A percentile compares a stretch with the other conserved stretches of the same genome.
Evolutionary conservation across 2,113 vertebrate species (phyloP).

Genomic region (Grammomys dolichurus): DNA sequence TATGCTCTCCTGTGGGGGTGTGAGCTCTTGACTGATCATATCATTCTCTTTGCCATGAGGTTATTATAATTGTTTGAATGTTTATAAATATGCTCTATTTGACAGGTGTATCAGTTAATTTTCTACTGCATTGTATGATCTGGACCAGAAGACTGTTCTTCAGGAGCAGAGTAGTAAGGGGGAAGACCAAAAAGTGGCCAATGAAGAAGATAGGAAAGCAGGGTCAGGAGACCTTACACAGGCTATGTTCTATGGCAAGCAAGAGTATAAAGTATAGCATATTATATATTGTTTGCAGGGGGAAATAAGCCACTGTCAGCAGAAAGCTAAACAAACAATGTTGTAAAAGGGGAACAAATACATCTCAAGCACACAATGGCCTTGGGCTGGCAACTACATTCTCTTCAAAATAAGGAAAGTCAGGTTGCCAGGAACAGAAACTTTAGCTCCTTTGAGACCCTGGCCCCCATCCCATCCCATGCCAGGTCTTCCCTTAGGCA

Average conservation of each 20-base stretch:
- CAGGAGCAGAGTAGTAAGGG: background rate
- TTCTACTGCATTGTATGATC: background rate
- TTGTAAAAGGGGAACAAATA: background rate
- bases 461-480: background rate
- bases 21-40: background rate
- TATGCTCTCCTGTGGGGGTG: background rate
- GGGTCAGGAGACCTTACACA: background rate
- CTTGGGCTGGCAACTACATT: background rate
- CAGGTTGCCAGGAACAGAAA: background rate
- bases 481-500: background rate
- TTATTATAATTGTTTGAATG: background rate
- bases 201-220: background rate
- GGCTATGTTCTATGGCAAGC: background rate
- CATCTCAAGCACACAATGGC: background rate
- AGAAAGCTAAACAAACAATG: background rate
- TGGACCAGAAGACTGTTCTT: background rate
- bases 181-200: background rate
- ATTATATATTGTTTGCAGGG: background rate
- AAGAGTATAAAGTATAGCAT: background rate
- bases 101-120: background rate
- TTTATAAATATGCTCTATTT: conserved; percentile 45
- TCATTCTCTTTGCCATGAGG: background rate
- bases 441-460: background rate
- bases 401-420: background rate
- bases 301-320: background rate